These are phyloP conservation scores for Chunga burmeisteri DNA, from an alignment of 2,113 vertebrate genomes.

Conservation along the genomic window DNA sequence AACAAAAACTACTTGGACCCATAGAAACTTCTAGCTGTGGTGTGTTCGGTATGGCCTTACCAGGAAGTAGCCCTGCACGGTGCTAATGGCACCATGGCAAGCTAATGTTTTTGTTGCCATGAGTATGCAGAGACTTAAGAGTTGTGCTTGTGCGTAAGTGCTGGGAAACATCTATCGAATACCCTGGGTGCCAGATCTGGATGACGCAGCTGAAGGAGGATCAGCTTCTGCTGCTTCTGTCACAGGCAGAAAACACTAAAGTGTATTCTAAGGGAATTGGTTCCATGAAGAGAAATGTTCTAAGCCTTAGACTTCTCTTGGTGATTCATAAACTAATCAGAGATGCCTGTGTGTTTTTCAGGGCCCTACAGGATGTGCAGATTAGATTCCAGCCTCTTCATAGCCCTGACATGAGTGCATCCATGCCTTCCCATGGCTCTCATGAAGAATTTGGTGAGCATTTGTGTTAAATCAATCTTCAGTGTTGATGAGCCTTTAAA, in stretches of 20 bases:
- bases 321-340: neutral
- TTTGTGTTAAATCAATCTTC: neutral
- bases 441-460: conserved; percentile 87
- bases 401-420: conserved; percentile 70
- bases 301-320: neutral
- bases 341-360: conserved; percentile 30
- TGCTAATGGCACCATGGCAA: neutral
- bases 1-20: neutral
- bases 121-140: neutral
- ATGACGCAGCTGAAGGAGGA: neutral
- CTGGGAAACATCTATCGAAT: neutral
- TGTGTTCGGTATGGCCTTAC: neutral
- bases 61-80: neutral
- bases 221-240: neutral
- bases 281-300: neutral
- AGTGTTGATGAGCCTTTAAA: neutral
- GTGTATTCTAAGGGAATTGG: neutral
- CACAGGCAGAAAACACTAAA: neutral
- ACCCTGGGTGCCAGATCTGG: neutral
- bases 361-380: conserved; percentile 95
- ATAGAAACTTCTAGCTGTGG: neutral
- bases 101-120: neutral
- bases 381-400: conserved; percentile 94
- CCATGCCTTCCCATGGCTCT: conserved; percentile 77
- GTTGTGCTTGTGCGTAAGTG: neutral